phyloP scores from a whole-genome alignment of 1,140 invertebrate species.

The Orchestia grillus region DNA sequence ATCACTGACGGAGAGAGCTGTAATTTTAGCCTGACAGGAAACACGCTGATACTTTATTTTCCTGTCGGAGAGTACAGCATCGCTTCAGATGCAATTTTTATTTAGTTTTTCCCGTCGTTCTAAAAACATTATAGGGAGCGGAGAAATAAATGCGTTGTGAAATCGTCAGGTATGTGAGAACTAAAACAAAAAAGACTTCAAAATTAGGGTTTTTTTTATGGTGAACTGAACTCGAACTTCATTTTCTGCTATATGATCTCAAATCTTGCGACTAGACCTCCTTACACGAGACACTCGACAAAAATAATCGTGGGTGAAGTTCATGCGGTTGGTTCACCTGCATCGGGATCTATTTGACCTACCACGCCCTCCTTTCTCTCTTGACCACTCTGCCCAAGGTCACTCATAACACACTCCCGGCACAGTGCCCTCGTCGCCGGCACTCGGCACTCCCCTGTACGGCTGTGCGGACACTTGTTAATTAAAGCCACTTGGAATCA shows the following conservation, averaged over 20 bases:
- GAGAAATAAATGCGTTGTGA: not conserved
- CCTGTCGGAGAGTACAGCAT: not conserved
- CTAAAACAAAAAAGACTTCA: not conserved
- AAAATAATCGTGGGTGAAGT: not conserved
- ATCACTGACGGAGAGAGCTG: no score
- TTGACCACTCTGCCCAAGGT: constrained; percentile 11
- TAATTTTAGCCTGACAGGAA: no score
- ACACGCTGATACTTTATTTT: no score
- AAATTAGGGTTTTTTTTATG: not conserved
- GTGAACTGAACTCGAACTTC: not conserved
- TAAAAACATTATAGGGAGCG: not conserved
- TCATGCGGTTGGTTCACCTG: constrained; percentile 4
- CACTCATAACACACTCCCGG: not conserved
- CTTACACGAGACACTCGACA: not conserved
- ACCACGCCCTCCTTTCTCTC: constrained; percentile 35
- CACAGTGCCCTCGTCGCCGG: no score
- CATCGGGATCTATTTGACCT: constrained; percentile 9
- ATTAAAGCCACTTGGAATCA: not conserved
- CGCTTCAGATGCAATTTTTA: not conserved
- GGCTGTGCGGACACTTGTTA: not conserved
- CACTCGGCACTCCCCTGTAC: not conserved
- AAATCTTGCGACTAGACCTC: not conserved
- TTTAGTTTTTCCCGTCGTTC: not conserved
- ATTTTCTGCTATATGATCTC: not conserved
- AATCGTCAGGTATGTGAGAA: not conserved